A percentile compares a stretch with the other conserved stretches of the same genome.
phyloP scores from a whole-genome alignment of 2,113 vertebrate genomes.

The Campylomormyrus tamandua region DNA sequence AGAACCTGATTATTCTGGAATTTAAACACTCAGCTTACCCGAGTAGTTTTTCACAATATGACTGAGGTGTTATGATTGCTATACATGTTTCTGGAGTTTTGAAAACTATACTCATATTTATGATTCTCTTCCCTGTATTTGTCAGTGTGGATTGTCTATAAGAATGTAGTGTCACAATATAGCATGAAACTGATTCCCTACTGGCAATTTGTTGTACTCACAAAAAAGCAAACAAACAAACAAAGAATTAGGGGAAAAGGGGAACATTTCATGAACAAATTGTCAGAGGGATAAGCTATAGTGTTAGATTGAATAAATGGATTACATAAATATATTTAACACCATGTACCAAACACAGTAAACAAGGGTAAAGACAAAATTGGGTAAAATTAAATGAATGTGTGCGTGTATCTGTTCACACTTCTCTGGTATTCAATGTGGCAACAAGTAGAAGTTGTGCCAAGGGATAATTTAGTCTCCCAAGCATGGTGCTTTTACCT shows the following conservation, averaged over 20 bases:
- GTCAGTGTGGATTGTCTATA: not conserved
- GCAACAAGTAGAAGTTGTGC: conserved; percentile 6
- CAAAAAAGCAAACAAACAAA: not conserved
- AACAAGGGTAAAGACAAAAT: conserved; percentile 18
- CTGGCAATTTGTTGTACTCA: conserved; percentile 16
- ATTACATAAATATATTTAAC: conserved; percentile 31
- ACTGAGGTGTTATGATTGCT: not conserved
- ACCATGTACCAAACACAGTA: conserved; percentile 25
- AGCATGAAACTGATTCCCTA: conserved; percentile 24
- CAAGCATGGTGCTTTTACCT: not conserved
- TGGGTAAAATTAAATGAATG: not conserved
- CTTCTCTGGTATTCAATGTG: conserved; percentile 11
- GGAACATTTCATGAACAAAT: conserved; percentile 1
- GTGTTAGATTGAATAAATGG: conserved; percentile 25
- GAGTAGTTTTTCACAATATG: not conserved
- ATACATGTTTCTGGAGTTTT: not conserved
- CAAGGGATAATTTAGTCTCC: conserved; percentile 17
- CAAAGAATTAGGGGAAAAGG: not conserved
- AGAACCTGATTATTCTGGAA: not conserved
- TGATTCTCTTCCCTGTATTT: not conserved
- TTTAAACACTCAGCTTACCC: not conserved
- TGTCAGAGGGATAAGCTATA: conserved; percentile 17
- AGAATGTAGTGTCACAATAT: not conserved
- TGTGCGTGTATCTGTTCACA: conserved; percentile 12
- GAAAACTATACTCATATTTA: not conserved